These are phyloP conservation scores for Ctena decussata DNA, from an alignment of 2,888 invertebrate species.

Conservation along the genomic window DNA sequence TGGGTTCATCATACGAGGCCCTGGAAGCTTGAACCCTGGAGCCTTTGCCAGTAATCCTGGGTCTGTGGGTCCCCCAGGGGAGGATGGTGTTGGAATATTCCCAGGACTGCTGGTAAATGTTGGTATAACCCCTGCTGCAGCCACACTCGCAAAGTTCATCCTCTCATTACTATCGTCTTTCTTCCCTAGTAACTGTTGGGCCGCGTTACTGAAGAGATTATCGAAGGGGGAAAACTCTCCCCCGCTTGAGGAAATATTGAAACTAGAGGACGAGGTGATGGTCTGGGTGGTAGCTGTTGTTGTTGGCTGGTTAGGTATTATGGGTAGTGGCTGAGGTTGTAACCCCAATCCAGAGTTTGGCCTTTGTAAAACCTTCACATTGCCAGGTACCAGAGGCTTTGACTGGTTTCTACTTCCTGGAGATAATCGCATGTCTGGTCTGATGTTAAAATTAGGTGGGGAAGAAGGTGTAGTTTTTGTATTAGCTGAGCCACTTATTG, in stretches of 20 bases:
- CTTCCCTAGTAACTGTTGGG: conserved; percentile 85
- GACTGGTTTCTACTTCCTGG: conserved; percentile 34
- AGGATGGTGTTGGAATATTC: conserved; percentile 60
- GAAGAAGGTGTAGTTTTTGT: conserved; percentile 67
- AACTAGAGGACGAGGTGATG: conserved; percentile 45
- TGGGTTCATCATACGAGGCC: conserved; percentile 65
- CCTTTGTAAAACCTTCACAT: conserved; percentile 68
- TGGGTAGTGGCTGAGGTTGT: conserved; percentile 81
- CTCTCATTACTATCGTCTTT: conserved; percentile 85
- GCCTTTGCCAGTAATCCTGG: conserved; percentile 86
- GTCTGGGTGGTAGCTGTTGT: conserved; percentile 57
- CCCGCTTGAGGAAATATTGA: conserved; percentile 83
- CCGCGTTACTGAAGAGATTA: conserved; percentile 91
- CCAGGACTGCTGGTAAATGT: conserved; percentile 63
- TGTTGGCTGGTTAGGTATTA: conserved; percentile 70
- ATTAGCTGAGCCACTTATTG: conserved; percentile 63
- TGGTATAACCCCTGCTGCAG: conserved; percentile 89
- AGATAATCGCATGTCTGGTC: conserved; percentile 52
- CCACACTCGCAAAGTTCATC: conserved; percentile 92
- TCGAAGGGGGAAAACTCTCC: conserved; percentile 96
- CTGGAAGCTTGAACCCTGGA: conserved; percentile 85
- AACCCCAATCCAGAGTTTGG: conserved; percentile 54
- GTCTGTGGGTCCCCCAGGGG: conserved; percentile 67
- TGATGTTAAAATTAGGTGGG: conserved; percentile 65
- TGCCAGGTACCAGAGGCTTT: conserved; percentile 59